Conservation (phyloP, 92 coral and sea anemone species). For the Zoanthus solanderi region DNA sequence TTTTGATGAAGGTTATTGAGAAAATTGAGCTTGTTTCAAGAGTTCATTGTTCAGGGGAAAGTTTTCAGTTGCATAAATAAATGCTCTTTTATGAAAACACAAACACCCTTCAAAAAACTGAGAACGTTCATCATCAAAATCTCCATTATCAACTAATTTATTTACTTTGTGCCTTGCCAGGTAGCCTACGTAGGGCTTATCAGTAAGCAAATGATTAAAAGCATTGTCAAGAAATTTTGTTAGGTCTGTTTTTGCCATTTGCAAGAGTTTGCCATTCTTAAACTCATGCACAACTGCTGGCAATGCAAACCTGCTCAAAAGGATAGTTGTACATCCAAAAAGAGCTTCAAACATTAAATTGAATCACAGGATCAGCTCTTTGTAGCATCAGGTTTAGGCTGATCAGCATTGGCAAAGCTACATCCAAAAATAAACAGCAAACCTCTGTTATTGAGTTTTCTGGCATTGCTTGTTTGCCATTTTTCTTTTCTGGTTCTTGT, state of each 20-base stretch:
- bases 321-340: background rate
- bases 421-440: constrained; percentile 43
- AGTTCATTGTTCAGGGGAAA: background rate
- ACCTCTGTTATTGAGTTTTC: constrained; percentile 14
- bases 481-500: background rate
- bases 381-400: constrained; percentile 6
- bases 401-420: constrained; percentile 25
- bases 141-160: background rate
- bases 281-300: constrained; percentile 3
- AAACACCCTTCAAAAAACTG: background rate
- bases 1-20: background rate
- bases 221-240: background rate
- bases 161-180: background rate
- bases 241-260: background rate
- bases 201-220: background rate
- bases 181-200: background rate
- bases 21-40: background rate
- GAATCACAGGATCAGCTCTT: constrained; percentile 6
- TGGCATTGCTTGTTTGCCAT: constrained; percentile 3
- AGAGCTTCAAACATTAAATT: background rate
- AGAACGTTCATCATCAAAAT: background rate
- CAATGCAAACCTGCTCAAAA: constrained; percentile 2
- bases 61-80: background rate
- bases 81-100: background rate
- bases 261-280: constrained; percentile 6